phyloP scores from a whole-genome alignment of 1,140 invertebrate genomes.

The Nixonia krombeini region DNA sequence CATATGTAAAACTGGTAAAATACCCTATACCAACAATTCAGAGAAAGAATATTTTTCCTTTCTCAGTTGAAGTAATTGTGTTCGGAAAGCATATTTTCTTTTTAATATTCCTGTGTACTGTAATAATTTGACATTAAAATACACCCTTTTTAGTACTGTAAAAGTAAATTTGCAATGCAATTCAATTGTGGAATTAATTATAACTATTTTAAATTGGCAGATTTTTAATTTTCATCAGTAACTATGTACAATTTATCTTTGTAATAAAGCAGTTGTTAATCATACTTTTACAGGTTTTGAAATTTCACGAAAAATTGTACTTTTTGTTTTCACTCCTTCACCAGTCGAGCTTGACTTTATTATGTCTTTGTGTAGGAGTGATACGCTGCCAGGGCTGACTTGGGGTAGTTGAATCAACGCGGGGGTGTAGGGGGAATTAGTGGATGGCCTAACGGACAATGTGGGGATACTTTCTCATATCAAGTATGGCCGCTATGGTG shows the following conservation, averaged over 20 bases:
- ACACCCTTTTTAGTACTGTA: conserved; percentile 2
- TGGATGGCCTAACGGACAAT: conserved; percentile 69
- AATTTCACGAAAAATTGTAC: too few species aligned
- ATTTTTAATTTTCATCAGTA: too few species aligned
- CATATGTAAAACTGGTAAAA: too few species aligned
- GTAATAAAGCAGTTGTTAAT: background rate
- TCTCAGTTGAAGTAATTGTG: too few species aligned
- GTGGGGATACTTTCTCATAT: conserved; percentile 73
- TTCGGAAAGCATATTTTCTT: too few species aligned
- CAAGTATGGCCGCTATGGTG: conserved; percentile 73
- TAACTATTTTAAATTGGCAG: too few species aligned
- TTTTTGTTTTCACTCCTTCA: conserved; percentile 23
- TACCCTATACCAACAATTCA: too few species aligned
- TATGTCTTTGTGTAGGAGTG: conserved; percentile 53
- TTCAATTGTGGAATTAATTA: too few species aligned
- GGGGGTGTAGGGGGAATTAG: conserved; percentile 68
- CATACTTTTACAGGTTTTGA: background rate
- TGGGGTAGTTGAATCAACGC: conserved; percentile 66
- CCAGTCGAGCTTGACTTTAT: conserved; percentile 60
- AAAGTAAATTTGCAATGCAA: background rate
- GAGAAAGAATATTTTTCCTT: too few species aligned
- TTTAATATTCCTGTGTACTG: too few species aligned
- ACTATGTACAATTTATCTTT: too few species aligned
- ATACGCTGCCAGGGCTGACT: conserved; percentile 48
- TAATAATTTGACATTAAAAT: conserved; percentile 16